A percentile compares a stretch with the other conserved stretches of the same genome.
Evolutionary conservation across 2,113 vertebrate genomes (phyloP).

Genomic region (Rhea americana): DNA sequence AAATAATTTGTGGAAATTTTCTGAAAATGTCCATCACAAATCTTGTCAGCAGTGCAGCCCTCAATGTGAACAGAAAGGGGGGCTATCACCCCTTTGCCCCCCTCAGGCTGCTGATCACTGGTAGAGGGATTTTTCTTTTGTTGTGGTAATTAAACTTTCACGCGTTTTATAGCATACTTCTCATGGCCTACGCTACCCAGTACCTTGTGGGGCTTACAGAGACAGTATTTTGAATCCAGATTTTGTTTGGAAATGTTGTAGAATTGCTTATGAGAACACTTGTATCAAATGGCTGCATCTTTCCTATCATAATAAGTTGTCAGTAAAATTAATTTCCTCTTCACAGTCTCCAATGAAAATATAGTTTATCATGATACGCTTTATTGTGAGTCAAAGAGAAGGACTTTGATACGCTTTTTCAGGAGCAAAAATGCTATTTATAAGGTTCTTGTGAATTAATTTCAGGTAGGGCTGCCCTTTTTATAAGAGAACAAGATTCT

Average conservation of each 20-base stretch:
- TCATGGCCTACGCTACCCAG: background rate
- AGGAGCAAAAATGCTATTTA: background rate
- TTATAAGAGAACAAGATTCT: background rate
- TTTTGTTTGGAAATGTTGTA: background rate
- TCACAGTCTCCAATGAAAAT: slow-evolving; percentile 28
- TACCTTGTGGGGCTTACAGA: background rate
- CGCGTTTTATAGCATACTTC: background rate
- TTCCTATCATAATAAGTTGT: background rate
- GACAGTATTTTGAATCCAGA: background rate
- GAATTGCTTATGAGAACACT: background rate
- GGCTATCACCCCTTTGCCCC: background rate
- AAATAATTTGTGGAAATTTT: background rate
- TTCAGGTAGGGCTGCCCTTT: background rate
- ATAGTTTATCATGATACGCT: slow-evolving; percentile 15
- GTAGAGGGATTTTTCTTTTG: background rate
- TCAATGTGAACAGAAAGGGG: background rate
- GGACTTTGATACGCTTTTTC: background rate
- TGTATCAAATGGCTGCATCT: background rate
- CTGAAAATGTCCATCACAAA: background rate
- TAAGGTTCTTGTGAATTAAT: background rate
- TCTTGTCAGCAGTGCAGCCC: background rate
- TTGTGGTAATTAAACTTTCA: background rate
- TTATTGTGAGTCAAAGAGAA: background rate
- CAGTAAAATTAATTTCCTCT: slow-evolving; percentile 32
- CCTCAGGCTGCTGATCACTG: background rate